Evolutionary conservation across 2,888 invertebrate genomes (phyloP), one percentile per base, ranked within the genome.

Genomic region (Protophormia terraenovae): DNA sequence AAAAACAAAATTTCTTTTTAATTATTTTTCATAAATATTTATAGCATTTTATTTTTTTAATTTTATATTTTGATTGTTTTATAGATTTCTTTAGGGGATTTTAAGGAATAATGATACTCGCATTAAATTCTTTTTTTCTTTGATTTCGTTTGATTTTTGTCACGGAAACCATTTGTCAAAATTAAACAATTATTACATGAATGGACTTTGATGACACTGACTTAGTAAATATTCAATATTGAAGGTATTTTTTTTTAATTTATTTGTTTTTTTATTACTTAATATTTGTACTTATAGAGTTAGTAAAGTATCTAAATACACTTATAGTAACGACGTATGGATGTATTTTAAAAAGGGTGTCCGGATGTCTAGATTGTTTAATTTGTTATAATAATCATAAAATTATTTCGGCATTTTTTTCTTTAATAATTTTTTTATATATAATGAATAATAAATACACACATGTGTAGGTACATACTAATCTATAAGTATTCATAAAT

Each of bases 121-220:
- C 29, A 75, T 64, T 76, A n/a, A n/a, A 6, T 27, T 47, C 1
- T 67, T 29, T 60, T 22, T 10, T 10, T 47, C 22, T 5, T 24
- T 64, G 16, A 83, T 67, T 41, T 80, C 67, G 80, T 73, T 81
- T 87, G 82, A 85, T 86, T 85, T 82, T 82, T 86, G 84, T 79
- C 85, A 81, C 87, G 88, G 88, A 88, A 88, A 71, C 84, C 86
- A 87, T 88, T 87, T 86, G 76, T 88, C 87, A 88, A 88, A 87
- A 86, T 84, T 41, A 27, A 71, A 62, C 64, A 82, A 77, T 77
- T 55, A 80, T 80, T 82, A 62, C 19, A 67, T 58, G 29, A 29
- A 55, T n/a, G 41, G n/a, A 73, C 24, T 29, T 38, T 32, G 66
- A 67, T 45, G 55, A 27, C 7, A 14, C 24, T 29, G 22, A 58